These are phyloP conservation scores for Stenurella melanura DNA, from an alignment of 2,888 invertebrate species.

Conservation along the genomic window DNA sequence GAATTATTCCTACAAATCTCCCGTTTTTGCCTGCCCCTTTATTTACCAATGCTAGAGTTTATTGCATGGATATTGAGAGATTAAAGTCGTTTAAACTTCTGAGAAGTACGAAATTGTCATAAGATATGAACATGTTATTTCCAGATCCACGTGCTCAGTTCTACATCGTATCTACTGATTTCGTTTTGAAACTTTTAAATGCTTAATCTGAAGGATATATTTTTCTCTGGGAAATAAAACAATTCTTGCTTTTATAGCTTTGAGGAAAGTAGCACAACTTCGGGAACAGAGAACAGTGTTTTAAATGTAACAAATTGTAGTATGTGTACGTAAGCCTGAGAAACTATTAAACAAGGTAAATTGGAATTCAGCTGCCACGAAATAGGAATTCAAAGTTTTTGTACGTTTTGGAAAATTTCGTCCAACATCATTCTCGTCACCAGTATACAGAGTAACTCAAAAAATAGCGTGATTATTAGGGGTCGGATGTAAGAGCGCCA, in stretches of 20 bases:
- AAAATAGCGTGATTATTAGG: too few species aligned
- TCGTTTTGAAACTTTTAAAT: constrained; percentile 37
- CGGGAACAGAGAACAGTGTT: background rate
- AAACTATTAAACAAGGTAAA: background rate
- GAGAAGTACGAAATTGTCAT: constrained; percentile 49
- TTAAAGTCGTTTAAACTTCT: constrained; percentile 52
- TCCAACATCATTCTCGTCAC: too few species aligned
- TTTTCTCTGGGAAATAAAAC: constrained; percentile 5
- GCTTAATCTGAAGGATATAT: constrained; percentile 22
- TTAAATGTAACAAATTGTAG: background rate
- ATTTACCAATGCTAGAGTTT: constrained; percentile 41
- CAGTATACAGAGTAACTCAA: too few species aligned
- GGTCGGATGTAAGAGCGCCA: too few species aligned
- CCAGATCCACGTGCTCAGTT: constrained; percentile 13
- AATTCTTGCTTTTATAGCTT: background rate
- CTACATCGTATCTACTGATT: constrained; percentile 17
- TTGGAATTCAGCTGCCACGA: too few species aligned
- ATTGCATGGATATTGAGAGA: constrained; percentile 45
- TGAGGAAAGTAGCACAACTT: background rate
- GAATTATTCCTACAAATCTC: background rate
- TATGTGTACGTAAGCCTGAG: background rate
- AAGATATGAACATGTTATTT: constrained; percentile 55
- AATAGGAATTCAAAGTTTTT: too few species aligned
- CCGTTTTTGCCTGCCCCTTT: constrained; percentile 21
- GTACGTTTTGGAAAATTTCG: too few species aligned